phyloP scores from a whole-genome alignment of 2,797 vertebrate genomes.

The Lepidocolaptes lacrymiger region DNA sequence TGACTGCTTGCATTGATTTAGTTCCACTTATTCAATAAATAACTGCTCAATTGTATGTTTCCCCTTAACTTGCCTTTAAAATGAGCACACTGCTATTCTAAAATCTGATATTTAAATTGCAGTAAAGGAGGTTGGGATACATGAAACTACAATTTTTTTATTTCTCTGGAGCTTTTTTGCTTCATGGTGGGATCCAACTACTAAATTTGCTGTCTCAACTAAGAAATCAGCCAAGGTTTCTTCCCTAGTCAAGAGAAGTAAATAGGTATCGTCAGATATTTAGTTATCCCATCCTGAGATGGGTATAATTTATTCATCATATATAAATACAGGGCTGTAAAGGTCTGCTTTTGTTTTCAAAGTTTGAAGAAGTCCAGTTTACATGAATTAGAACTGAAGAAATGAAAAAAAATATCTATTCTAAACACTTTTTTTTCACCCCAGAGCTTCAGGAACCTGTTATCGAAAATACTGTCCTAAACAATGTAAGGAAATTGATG shows the following conservation, averaged over 20 bases:
- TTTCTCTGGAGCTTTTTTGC: background rate
- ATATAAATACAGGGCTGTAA: background rate
- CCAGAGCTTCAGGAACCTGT: background rate
- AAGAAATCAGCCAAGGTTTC: background rate
- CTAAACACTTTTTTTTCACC: background rate
- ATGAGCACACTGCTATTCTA: background rate
- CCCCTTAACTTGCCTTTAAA: background rate
- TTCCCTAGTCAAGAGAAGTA: background rate
- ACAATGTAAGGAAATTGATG: background rate
- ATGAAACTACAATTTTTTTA: background rate
- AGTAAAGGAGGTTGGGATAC: background rate
- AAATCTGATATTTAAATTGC: background rate
- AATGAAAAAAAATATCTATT: background rate
- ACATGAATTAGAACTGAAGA: background rate
- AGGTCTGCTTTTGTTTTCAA: background rate
- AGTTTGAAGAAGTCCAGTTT: background rate
- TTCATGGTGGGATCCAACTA: background rate
- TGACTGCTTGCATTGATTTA: background rate
- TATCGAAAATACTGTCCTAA: background rate
- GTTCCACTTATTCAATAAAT: constrained; percentile 3
- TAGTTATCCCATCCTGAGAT: background rate
- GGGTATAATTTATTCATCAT: background rate
- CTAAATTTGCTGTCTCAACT: background rate
- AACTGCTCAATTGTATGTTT: background rate
- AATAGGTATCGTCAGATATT: background rate